Base-by-base conservation (phyloP, 1,140 invertebrate genomes). In the Drosophila sucinea region DNA sequence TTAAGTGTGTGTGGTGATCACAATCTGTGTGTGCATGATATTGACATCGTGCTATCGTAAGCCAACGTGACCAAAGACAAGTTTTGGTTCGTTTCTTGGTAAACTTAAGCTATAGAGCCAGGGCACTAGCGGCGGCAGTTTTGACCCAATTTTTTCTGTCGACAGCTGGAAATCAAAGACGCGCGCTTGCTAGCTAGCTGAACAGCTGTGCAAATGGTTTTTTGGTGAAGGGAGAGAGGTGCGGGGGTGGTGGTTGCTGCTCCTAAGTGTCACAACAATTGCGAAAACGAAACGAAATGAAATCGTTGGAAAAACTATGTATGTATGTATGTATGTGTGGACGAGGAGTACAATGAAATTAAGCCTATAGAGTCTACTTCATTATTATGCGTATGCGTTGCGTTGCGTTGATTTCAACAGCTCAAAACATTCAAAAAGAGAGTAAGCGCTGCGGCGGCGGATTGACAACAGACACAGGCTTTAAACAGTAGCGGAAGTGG, bases 51-150 rank as follows among this genome's bases (percentile, higher is more conserved):
- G 25, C 78, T 78, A 79, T 66, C 58, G 75, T 76, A 70, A 85
- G 71, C 76, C 83, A 87, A 87, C 77, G 77, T 79, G 73, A 79
- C 73, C 65, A 65, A 76, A 79, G 80, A 89, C 83, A 82, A 89
- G 83, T 86, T 17, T 86, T 86, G 82, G 79, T 79, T 83, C 69
- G 71, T 86, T 78, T 71, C 17, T 70, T 41, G n/a, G 38, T 62
- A 41, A 23, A 41, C 40, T 32, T 55, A 11, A 51, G 73, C 73
- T 71, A 73, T 70, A 60, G 41, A 35, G 54, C 33, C 65, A 55
- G 58, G 54, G 71, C 66, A 27, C 61, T 23, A 38, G 58, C 60
- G 70, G 83, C 83, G 73, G 81, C 79, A 67, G 80, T 77, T 17
- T 80, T 87, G 83, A 87, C 83, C 83, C 80, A 87, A 87, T 87